phyloP scores from a whole-genome alignment of 2,888 invertebrate genomes.

The Notodonta ziczac region DNA sequence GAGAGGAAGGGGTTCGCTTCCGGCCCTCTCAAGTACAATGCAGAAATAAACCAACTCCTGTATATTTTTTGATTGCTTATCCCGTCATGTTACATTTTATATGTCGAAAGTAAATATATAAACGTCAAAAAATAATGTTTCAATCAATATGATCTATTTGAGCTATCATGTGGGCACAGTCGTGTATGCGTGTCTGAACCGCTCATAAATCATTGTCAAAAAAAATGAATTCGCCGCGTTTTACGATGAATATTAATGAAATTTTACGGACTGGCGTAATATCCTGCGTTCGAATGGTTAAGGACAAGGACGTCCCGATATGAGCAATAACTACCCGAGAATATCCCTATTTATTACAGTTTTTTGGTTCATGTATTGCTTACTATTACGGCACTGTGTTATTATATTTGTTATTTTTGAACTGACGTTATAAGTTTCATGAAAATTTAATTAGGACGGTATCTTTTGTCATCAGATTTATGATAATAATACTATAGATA shows the following conservation, averaged over 20 bases:
- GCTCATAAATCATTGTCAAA: constrained; percentile 72
- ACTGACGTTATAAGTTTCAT: not conserved
- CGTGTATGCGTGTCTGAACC: constrained; percentile 54
- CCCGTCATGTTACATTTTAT: not conserved
- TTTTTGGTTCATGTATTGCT: constrained; percentile 1
- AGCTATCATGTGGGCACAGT: constrained; percentile 43
- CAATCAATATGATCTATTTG: constrained; percentile 41
- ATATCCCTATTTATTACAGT: constrained; percentile 8
- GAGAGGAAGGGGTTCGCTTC: no score
- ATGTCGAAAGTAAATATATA: not conserved
- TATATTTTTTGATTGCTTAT: not conserved
- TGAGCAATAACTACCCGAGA: constrained; percentile 8
- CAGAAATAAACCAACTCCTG: not conserved
- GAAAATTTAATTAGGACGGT: no score
- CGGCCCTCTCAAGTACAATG: no score
- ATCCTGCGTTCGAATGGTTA: constrained; percentile 32
- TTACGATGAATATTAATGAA: constrained; percentile 76
- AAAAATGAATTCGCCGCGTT: constrained; percentile 68
- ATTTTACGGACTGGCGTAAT: constrained; percentile 53
- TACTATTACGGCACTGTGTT: not conserved
- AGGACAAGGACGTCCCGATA: constrained; percentile 20
- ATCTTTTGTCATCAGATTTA: no score
- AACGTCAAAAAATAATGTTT: constrained; percentile 21
- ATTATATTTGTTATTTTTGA: not conserved
- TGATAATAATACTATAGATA: no score